These are phyloP conservation scores for Corvus cornix DNA, from an alignment of 2,113 vertebrate species.

Conservation along the genomic window DNA sequence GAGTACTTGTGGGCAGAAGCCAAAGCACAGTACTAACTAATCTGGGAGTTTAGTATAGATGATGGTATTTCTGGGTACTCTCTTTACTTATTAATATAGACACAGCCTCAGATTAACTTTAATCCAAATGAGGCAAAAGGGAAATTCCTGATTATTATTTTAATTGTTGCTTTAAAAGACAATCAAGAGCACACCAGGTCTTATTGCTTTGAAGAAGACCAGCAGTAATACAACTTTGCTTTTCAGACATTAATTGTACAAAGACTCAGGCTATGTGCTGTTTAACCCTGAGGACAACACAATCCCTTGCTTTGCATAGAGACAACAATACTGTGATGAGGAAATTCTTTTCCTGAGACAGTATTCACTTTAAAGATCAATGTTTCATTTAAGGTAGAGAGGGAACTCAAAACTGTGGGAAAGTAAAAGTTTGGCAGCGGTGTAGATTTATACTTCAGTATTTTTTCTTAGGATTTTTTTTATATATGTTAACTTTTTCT, in stretches of 20 bases:
- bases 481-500: background rate
- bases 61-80: background rate
- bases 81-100: background rate
- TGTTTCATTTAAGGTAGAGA: background rate
- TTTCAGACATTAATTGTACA: background rate
- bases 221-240: background rate
- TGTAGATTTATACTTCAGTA: background rate
- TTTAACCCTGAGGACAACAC: background rate
- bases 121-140: background rate
- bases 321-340: background rate
- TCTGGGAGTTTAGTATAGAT: background rate
- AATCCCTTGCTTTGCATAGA: background rate
- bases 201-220: background rate
- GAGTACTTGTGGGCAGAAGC: background rate
- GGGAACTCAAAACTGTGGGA: background rate
- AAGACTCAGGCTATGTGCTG: background rate
- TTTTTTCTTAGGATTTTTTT: background rate
- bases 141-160: constrained; percentile 21
- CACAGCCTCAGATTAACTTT: background rate
- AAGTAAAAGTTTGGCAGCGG: background rate
- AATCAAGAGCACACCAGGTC: background rate
- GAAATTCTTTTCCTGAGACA: background rate
- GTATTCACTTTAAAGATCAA: background rate
- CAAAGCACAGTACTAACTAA: background rate
- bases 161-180: background rate